A percentile compares a stretch with the other conserved stretches of the same genome.
phyloP scores from a whole-genome alignment of 2,888 invertebrate genomes.

The Leistus spinibarbis region DNA sequence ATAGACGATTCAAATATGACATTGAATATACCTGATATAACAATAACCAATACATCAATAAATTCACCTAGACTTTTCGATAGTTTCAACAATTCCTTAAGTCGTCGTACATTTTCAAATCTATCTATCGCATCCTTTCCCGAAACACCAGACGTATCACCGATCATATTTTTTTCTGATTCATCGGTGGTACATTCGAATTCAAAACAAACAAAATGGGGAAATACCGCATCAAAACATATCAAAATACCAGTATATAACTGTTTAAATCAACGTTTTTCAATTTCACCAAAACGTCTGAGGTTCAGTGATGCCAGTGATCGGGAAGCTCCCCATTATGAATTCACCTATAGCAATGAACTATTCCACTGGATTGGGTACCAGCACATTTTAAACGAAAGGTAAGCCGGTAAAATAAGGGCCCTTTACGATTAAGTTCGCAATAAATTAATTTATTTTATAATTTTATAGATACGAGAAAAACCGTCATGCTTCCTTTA shows the following conservation, averaged over 20 bases:
- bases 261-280: not conserved
- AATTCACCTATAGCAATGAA: not conserved
- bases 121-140: not conserved
- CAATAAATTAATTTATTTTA: not conserved
- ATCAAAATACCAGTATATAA: not conserved
- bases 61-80: not conserved
- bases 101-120: constrained; percentile 9
- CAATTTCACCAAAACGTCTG: not conserved
- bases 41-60: not conserved
- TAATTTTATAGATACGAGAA: not conserved
- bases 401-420: not conserved
- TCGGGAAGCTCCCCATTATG: too few species aligned
- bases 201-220: not conserved
- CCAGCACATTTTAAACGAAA: not conserved
- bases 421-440: not conserved
- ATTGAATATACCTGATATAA: not conserved
- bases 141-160: constrained; percentile 11
- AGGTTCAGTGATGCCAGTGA: not conserved
- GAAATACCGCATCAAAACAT: not conserved
- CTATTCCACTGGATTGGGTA: constrained; percentile 13
- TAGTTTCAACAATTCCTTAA: not conserved
- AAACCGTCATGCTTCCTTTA: constrained; percentile 1
- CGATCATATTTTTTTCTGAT: not conserved
- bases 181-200: not conserved
- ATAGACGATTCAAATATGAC: not conserved